Conservation (phyloP, 2,113 vertebrate genomes). For the Dascyllus trimaculatus region DNA sequence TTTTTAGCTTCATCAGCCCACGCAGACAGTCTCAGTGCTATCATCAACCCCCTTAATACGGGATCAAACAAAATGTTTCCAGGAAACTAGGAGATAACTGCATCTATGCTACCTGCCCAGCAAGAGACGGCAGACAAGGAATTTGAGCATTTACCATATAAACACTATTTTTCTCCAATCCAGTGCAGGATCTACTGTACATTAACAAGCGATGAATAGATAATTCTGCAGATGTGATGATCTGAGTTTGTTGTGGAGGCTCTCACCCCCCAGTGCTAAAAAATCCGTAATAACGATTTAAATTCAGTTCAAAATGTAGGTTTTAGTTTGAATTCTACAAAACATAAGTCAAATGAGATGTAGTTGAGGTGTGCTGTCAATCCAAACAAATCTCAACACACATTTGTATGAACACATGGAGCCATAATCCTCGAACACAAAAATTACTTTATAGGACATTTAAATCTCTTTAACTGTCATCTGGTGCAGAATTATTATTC, state of each 20-base stretch:
- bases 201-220: neutral
- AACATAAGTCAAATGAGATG: too few relatives aligned
- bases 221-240: constrained; percentile 12
- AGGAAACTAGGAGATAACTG: neutral
- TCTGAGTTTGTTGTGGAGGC: neutral
- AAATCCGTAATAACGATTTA: too few relatives aligned
- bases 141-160: neutral
- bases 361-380: too few relatives aligned
- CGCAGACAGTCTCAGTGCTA: constrained; percentile 2
- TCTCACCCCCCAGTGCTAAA: too few relatives aligned
- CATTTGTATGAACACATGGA: too few relatives aligned
- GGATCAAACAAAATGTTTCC: neutral
- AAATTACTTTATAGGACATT: too few relatives aligned
- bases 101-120: neutral
- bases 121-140: neutral
- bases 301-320: too few relatives aligned
- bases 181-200: neutral
- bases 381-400: too few relatives aligned
- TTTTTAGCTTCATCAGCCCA: constrained; percentile 8
- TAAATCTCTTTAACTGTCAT: too few relatives aligned
- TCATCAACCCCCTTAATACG: neutral
- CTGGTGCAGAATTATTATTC: too few relatives aligned
- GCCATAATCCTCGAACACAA: too few relatives aligned
- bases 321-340: too few relatives aligned
- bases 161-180: neutral